Percentiles rank a stretch among this genome's conserved stretches.
These are phyloP conservation scores for Falcaria lacertinaria DNA, from an alignment of 2,888 invertebrate genomes.

Conservation along the genomic window DNA sequence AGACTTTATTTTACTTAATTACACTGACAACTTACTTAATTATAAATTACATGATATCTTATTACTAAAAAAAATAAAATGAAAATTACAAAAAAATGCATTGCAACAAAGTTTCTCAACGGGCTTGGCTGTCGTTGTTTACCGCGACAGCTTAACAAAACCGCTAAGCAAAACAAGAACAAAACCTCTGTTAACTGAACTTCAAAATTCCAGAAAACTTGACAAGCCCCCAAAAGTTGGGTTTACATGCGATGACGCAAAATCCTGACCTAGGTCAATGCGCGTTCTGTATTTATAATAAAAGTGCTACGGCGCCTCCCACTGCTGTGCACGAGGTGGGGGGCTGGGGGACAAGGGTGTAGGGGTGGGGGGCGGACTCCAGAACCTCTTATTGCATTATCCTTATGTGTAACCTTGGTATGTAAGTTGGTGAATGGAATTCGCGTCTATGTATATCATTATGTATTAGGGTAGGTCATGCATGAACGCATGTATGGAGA, in stretches of 20 bases:
- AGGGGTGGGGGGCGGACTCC: slow-evolving; percentile 7
- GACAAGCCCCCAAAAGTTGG: slow-evolving; percentile 22
- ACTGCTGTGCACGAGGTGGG: slow-evolving; percentile 25
- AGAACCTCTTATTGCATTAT: slow-evolving; percentile 40
- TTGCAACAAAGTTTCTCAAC: too few relatives aligned
- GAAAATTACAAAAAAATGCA: too few relatives aligned
- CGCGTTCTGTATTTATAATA: slow-evolving; percentile 13
- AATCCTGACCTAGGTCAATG: slow-evolving; percentile 10
- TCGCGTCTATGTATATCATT: slow-evolving; percentile 7
- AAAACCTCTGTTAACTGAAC: background rate
- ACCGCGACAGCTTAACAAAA: too few relatives aligned
- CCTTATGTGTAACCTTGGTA: slow-evolving; percentile 27
- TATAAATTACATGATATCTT: too few relatives aligned
- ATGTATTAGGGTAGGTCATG: background rate
- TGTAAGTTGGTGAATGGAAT: slow-evolving; percentile 21
- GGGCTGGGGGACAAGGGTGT: slow-evolving; percentile 5
- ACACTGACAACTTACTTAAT: too few relatives aligned
- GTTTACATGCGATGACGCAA: slow-evolving; percentile 23
- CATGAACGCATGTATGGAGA: background rate
- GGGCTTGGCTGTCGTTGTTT: too few relatives aligned
- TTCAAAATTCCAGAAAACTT: slow-evolving; percentile 12
- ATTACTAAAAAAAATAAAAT: too few relatives aligned
- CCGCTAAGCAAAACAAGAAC: background rate
- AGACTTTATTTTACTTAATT: too few relatives aligned
- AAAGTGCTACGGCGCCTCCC: slow-evolving; percentile 7